These are phyloP conservation scores for Temnopleurus reevesii DNA, from an alignment of 53 echinoderm and acorn worm genomes.

Conservation along the genomic window DNA sequence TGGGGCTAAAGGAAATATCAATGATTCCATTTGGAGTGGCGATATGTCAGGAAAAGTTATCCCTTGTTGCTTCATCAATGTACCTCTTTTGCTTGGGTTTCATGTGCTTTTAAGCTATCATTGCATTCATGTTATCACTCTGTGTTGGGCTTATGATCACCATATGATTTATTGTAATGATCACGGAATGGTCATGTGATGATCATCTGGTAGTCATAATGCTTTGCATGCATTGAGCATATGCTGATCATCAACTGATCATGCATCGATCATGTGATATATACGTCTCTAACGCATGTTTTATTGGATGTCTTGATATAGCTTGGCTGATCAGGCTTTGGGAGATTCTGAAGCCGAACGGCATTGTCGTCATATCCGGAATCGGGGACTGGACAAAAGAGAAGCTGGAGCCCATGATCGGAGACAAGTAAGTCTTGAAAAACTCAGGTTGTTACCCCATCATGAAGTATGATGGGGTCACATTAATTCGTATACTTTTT, in stretches of 20 bases:
- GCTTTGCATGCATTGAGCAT: background rate
- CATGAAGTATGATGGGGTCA: too few relatives aligned
- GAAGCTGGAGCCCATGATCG: slow-evolving; percentile 59
- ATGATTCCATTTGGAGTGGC: too few relatives aligned
- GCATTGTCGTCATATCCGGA: slow-evolving; percentile 70
- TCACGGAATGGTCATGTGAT: background rate
- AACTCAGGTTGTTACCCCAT: background rate
- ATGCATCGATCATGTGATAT: background rate
- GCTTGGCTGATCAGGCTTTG: slow-evolving; percentile 88
- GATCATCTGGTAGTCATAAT: background rate
- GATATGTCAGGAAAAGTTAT: background rate
- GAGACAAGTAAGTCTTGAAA: slow-evolving; percentile 59
- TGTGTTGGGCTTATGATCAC: background rate
- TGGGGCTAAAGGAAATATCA: too few relatives aligned
- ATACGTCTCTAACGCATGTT: background rate
- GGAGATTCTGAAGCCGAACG: slow-evolving; percentile 72
- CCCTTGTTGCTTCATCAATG: background rate
- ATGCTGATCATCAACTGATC: background rate
- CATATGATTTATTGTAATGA: background rate
- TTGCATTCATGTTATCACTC: background rate
- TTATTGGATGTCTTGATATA: background rate
- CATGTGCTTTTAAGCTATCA: background rate
- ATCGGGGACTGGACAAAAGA: slow-evolving; percentile 63
- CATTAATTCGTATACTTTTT: too few relatives aligned
- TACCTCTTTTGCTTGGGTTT: background rate